Conservation (phyloP, 2,888 invertebrate species). For the Gymnosoma rotundatum region DNA sequence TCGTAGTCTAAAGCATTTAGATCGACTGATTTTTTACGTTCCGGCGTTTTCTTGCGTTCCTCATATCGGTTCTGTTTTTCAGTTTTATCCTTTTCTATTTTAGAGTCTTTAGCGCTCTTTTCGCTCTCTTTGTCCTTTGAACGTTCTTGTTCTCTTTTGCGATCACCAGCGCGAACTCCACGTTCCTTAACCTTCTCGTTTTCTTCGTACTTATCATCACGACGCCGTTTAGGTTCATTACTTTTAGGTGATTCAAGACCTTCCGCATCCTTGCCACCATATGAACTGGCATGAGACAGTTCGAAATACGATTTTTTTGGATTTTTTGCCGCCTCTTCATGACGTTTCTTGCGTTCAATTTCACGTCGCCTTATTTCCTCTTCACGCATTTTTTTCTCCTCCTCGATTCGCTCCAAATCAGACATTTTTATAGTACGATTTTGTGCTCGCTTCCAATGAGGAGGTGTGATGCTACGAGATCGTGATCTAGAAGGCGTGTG, state of each 20-base stretch:
- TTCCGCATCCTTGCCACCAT: constrained; percentile 80
- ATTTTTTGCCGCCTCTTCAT: constrained; percentile 83
- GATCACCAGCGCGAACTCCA: constrained; percentile 65
- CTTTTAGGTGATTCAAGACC: constrained; percentile 76
- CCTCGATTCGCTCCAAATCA: constrained; percentile 89
- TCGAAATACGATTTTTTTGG: constrained; percentile 82
- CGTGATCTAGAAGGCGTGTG: constrained; percentile 91
- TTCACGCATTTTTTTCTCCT: constrained; percentile 86
- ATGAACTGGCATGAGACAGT: constrained; percentile 82
- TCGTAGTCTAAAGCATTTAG: constrained; percentile 90
- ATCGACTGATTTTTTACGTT: constrained; percentile 83
- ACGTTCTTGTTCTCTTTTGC: constrained; percentile 65
- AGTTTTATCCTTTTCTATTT: constrained; percentile 63
- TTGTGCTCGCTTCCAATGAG: constrained; percentile 96
- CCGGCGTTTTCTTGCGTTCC: constrained; percentile 70
- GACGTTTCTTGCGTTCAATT: constrained; percentile 83
- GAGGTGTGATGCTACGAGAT: constrained; percentile 94
- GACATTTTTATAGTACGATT: constrained; percentile 91
- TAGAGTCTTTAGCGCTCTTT: constrained; percentile 47
- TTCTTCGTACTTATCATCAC: constrained; percentile 78
- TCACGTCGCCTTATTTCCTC: constrained; percentile 84
- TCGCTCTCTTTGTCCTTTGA: constrained; percentile 59
- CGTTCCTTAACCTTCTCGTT: constrained; percentile 66
- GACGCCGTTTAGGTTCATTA: constrained; percentile 74
- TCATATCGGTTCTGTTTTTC: constrained; percentile 54